Conservation (phyloP, 2,113 vertebrate genomes). For the Hydrochoerus hydrochaeris region DNA sequence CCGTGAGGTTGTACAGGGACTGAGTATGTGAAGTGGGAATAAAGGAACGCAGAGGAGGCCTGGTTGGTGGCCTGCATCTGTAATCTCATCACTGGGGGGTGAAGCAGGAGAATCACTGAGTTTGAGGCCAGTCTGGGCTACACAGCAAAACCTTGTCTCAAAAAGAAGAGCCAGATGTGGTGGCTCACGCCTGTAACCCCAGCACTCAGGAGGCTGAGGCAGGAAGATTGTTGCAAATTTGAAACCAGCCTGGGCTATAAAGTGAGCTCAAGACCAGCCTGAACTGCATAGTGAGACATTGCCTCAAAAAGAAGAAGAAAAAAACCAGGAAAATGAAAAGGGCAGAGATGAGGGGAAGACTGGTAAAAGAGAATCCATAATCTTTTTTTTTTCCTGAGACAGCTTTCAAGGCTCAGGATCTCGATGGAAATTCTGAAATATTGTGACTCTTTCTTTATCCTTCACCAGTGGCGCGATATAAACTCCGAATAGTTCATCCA, state of each 20-base stretch:
- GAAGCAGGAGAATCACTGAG: background rate
- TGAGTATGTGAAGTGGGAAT: background rate
- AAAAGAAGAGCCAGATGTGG: background rate
- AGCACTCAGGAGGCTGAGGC: no score
- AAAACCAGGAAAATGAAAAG: background rate
- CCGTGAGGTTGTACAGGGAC: background rate
- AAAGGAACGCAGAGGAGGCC: background rate
- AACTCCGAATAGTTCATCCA: constrained; percentile 57
- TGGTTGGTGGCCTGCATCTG: background rate
- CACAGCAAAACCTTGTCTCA: background rate
- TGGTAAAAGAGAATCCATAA: no score
- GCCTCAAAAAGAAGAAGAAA: background rate
- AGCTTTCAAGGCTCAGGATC: background rate
- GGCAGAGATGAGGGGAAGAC: background rate
- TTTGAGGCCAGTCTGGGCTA: background rate
- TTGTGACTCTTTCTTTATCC: constrained; percentile 12
- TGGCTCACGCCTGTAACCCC: no score
- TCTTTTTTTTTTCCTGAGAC: background rate
- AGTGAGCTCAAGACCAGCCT: no score
- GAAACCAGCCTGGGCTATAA: no score
- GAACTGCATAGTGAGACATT: no score
- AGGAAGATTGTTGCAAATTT: no score
- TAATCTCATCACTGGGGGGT: background rate
- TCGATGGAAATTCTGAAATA: background rate
- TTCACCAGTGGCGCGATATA: constrained; percentile 69